Evolutionary conservation across 35 echinoderm and acorn worm species (phyloP), one percentile per base, ranked within the genome.

Genomic region (Ophioderma brevispina): DNA sequence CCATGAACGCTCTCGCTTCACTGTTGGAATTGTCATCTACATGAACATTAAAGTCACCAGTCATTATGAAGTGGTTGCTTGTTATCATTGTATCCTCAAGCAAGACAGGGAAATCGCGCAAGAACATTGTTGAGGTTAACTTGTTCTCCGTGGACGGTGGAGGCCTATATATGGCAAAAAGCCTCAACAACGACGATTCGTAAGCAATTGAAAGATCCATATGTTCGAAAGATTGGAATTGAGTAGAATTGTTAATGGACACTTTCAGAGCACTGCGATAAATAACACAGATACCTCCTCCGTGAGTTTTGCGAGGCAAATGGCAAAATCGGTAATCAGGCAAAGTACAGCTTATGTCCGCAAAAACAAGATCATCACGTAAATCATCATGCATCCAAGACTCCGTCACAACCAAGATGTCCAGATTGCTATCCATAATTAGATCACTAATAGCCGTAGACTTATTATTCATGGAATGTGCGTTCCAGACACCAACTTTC

Each of bases 391-490:
- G 36, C 35, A 92, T 33, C 90, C 84, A 92, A 19, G 84, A 87
- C 32, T 92, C 90, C 15, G 83, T 87, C 13, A 87, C 43, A 19
- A 83, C 84, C 25, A 92, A n/a, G 19, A 87, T 52, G 55, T 92
- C 75, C 23, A 87, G 6, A 38, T 92, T 35, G 31, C 56, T 37
- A 36, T 87, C 76, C 42, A 87, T 87, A 15, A 92, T 87, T 17
- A 92, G 42, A 56, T 86, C 77, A 37, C 55, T 78, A 28, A 92
- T 38, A 13, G 38, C 35, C 35, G 55, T 76, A 31, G 33, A 13
- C 40, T 92, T 92, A 35, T 78, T 87, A 37, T 91, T 90, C 88
- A 85, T 85, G 37, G 88, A 90, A 37, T 55, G 88, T 37, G 80
- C 80, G 35, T 90, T 90, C 88, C 88, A 90, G 38, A 36, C 32